Evolutionary conservation across 2,888 invertebrate genomes (phyloP), one percentile per base, ranked within the genome.

Genomic region (Saturnia pavonia): DNA sequence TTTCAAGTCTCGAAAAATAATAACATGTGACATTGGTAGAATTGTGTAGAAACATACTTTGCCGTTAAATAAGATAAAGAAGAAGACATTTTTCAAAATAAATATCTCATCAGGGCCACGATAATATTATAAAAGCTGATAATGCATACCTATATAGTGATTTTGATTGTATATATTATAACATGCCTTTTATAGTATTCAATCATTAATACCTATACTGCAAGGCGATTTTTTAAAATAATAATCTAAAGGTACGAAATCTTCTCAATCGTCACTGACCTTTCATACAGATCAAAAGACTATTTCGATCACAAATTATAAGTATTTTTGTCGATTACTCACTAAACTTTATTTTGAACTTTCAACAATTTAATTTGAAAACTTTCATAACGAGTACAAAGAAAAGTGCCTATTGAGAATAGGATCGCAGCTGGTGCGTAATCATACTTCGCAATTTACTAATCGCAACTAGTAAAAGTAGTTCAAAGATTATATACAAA

Each of bases 401-500:
- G n/a, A 54, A 12, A 57, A 57, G 14, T 25, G 57, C 57, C 12
- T 25, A 9, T 57, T 14, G 25, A 57, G 25, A 25, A 25, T 57
- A 27, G 2, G 25, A 11, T 57, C 12, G 9, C 25, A 22, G 22
- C 12, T 22, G 9, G 6, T 51, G 22, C 22, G 19, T 27, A n/a
- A 54, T 54, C 54, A 54, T 54, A 54, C 22, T 22, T 54, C 7
- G 22, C 54, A 7, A 54, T 54, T 54, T 22, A 54, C 54, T 22
- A 22, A 22, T 22, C 9, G 54, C 19, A 25, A 60, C 25, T 14
- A 22, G 6, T 48, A 51, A 51, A 69, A 65, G 12, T 51, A 40
- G 51, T 65, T 34, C 6, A 69, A 60, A 69, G 27, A 69, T 63
- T 69, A 22, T 16, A 69, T 48, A 48, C 16, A 34, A 51, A 63